phyloP scores from a whole-genome alignment of 2,797 vertebrate species.

The Discoglossus pictus region DNA sequence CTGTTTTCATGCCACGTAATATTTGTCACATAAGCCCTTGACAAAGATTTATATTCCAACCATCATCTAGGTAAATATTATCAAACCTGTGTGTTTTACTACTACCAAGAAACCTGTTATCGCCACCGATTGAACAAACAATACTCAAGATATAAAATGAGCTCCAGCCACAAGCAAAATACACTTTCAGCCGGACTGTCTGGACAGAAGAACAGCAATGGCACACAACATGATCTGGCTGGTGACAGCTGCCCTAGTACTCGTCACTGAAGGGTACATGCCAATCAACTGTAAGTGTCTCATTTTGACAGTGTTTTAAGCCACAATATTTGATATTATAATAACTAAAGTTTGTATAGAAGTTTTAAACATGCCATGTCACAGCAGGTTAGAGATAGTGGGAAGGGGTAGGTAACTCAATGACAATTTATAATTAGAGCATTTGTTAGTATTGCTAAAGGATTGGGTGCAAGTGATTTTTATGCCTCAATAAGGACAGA shows the following conservation, averaged over 20 bases:
- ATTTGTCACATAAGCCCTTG: constrained; percentile 36
- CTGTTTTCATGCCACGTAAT: constrained; percentile 30
- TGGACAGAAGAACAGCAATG: constrained; percentile 4
- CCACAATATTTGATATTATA: too few relatives aligned
- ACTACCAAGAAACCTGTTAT: constrained; percentile 18
- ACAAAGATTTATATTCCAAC: constrained; percentile 7
- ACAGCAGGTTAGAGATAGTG: too few relatives aligned
- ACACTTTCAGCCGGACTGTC: neutral
- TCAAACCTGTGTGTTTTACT: constrained; percentile 15
- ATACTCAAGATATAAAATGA: constrained; percentile 18
- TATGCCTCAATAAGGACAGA: too few relatives aligned
- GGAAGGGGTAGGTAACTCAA: too few relatives aligned
- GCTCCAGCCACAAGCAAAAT: neutral
- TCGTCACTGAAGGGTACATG: constrained; percentile 19
- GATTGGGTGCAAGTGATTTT: too few relatives aligned
- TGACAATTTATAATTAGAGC: too few relatives aligned
- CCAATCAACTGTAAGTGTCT: constrained; percentile 36
- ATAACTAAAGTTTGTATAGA: too few relatives aligned
- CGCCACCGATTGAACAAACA: constrained; percentile 41
- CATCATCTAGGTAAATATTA: constrained; percentile 35
- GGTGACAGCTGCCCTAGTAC: constrained; percentile 14
- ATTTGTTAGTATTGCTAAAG: too few relatives aligned
- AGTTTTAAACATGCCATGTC: too few relatives aligned
- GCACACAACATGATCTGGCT: constrained; percentile 1
- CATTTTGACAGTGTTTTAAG: neutral